Evolutionary conservation across 2,888 invertebrate genomes (phyloP), one percentile per base, ranked within the genome.

Genomic region (Cephus runcator): DNA sequence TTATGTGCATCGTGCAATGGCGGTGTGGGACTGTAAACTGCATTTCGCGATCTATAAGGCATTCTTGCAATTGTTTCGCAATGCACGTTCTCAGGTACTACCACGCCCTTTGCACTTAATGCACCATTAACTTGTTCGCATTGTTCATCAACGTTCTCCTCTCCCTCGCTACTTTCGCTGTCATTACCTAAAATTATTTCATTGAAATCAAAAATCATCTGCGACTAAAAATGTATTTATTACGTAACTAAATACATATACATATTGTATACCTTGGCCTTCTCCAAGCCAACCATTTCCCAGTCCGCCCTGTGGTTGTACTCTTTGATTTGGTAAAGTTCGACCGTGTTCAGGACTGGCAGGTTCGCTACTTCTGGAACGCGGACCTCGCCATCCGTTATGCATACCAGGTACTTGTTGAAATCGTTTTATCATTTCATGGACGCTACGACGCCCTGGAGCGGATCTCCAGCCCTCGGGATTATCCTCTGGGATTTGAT

Each of bases 1-100:
- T 96, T 96, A 88, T 95, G 96, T 0, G 95, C 94, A 85, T 95
- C 95, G 89, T 83, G 91, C 85, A 82, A 89, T 79, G 81, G 90
- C 74, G 89, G 85, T 11, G 92, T 92, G 3, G 93, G 93, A 82
- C 93, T 93, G 87, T 93, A 93, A 76, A 93, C 92, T 3, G 92
- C 92, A 81, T 91, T 92, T 75, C 93, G 89, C 75, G 92, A 92
- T 78, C 93, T 87, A 81, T 90, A 90, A 73, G 89, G 89, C 89
- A 90, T 87, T 80, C 86, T 87, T 56, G 89, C 89, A 73, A 90
- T 90, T 30, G 87, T 88, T 83, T 89, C 88, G 82, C 87, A 89
- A 80, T 87, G 86, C 75, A 85, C 83, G 75, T 84, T 85, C 76
- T 88, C 87, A 34, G 85, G 77, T 71, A 83, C 82, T 56, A 56